Percentiles rank a stretch among this genome's conserved stretches.
Evolutionary conservation across 2,797 vertebrate species (phyloP).

Genomic region (Cyprinodon diabolis): DNA sequence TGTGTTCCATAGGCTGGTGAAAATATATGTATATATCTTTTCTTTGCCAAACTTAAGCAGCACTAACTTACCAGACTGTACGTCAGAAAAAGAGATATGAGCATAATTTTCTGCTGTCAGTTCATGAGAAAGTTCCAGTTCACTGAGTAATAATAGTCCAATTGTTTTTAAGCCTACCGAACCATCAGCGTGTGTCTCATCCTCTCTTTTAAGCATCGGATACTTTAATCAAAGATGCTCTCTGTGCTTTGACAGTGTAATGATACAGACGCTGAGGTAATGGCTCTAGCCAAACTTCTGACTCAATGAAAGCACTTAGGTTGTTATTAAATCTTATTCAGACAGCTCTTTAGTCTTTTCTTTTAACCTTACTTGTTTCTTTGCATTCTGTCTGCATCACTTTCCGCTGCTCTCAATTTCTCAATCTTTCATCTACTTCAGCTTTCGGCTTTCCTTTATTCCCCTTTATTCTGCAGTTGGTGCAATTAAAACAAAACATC

Average conservation of each 20-base stretch:
- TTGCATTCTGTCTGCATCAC: neutral
- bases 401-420: neutral
- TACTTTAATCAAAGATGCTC: conserved; percentile 60
- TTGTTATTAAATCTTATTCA: conserved; percentile 53
- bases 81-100: conserved; percentile 26
- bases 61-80: conserved; percentile 23
- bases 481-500: conserved; percentile 19
- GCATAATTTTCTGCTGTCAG: conserved; percentile 27
- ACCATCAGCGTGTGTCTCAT: conserved; percentile 22
- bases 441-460: neutral
- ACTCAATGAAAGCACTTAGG: conserved; percentile 48
- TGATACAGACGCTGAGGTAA: conserved; percentile 59
- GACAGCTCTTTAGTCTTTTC: neutral
- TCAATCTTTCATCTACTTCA: neutral
- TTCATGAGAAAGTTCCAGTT: conserved; percentile 23
- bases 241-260: conserved; percentile 60
- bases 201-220: conserved; percentile 41
- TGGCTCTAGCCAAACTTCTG: conserved; percentile 52
- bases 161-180: conserved; percentile 32
- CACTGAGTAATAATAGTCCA: conserved; percentile 49
- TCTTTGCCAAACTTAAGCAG: neutral
- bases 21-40: neutral
- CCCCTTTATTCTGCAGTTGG: neutral
- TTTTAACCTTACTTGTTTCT: conserved; percentile 1
- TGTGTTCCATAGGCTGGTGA: too few relatives aligned